Base-by-base conservation (phyloP, 1,140 invertebrate species). In the Paraescarpia echinospica region DNA sequence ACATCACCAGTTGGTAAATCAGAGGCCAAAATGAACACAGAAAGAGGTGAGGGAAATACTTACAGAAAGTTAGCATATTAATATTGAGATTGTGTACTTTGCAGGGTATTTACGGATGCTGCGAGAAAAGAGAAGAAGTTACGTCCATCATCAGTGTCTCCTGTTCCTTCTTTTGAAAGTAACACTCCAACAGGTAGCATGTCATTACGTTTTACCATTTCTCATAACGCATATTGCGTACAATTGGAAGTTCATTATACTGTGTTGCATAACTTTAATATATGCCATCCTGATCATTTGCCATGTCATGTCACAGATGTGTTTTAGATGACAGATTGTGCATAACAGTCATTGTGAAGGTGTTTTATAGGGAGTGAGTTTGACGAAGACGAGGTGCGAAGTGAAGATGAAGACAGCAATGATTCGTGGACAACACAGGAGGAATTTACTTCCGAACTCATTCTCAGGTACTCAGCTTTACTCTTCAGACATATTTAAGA, bases 401-500 rank as follows among this genome's bases (percentile, higher is more conserved):
- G 94, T 94, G 95, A 95, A 51, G 95, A 96, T 89, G 97, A 98
- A 95, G 97, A 98, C 95, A 98, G 97, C 95, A 97, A 98, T 96
- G 97, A 98, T 94, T 98, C 98, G 1, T 98, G 97, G 97, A 97
- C 97, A 77, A 97, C 97, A 33, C 97, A 97, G 41, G 97, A 98
- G 95, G 97, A 98, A 95, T 98, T 97, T 94, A 97, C 97, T 94
- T 97, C 97, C 2, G 97, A 98, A 94, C 97, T 97, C 94, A 98
- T 98, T 94, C 96, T 98, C 94, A 97, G 97, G 95, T 97, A 97
- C 96, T 12, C 33, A 89, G 22, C 88, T 34, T 90, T 33, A 90
- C 35, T 4, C 59, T 77, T 77, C 8, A 90, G 18, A 34, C 22
- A 90, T 9, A 31, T 90, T 89, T 33, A 4, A 33, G 89, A 6